Evolutionary conservation across 2,888 invertebrate genomes (phyloP).

Genomic region (Dugesia japonica): DNA sequence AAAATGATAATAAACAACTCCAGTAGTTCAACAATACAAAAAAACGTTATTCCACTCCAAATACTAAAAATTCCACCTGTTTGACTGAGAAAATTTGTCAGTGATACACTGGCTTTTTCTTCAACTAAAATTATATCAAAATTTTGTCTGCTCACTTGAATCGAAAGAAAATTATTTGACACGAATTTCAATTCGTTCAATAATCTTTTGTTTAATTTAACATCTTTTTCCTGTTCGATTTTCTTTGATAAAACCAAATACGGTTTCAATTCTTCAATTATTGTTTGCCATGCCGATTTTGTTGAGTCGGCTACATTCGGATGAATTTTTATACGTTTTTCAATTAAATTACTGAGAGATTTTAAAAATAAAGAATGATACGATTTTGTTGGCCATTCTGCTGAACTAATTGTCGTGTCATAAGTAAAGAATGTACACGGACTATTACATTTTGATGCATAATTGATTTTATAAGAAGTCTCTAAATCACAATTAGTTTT

Average conservation of each 20-base stretch:
- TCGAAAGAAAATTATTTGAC: constrained; percentile 32
- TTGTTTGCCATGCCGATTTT: background rate
- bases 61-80: constrained; percentile 34
- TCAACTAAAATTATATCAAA: constrained; percentile 32
- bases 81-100: constrained; percentile 34
- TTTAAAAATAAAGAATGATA: constrained; percentile 4
- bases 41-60: constrained; percentile 34
- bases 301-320: background rate
- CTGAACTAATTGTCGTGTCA: constrained; percentile 34
- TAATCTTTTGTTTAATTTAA: background rate
- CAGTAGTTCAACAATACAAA: constrained; percentile 34
- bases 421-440: constrained; percentile 32
- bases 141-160: constrained; percentile 29
- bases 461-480: background rate
- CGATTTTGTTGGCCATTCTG: constrained; percentile 34
- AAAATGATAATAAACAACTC: constrained; percentile 22
- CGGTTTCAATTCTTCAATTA: background rate
- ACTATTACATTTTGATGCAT: constrained; percentile 11
- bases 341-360: background rate
- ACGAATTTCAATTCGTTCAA: constrained; percentile 28
- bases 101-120: constrained; percentile 32
- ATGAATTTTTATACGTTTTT: background rate
- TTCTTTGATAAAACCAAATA: background rate
- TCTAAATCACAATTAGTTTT: background rate
- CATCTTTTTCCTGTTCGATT: background rate